These are phyloP conservation scores for Epinephelus lanceolatus DNA, from an alignment of 2,113 vertebrate species.

Conservation along the genomic window DNA sequence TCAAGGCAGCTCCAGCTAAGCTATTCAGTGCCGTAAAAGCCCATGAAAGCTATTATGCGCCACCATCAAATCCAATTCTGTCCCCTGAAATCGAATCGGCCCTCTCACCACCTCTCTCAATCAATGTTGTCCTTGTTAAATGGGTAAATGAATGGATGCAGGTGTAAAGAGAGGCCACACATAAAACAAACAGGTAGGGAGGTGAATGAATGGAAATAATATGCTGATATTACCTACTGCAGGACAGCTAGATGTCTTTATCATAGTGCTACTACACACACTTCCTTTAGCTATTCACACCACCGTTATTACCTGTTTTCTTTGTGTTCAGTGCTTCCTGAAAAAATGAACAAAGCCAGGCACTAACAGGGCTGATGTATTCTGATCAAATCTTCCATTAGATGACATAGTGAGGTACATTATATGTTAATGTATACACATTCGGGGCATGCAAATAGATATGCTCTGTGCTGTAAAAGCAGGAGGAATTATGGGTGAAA, in stretches of 20 bases:
- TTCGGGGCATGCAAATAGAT: neutral
- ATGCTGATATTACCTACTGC: constrained; percentile 23
- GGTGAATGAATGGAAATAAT: constrained; percentile 39
- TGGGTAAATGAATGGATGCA: constrained; percentile 70
- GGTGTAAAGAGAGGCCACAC: constrained; percentile 48
- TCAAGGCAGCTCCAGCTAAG: constrained; percentile 67
- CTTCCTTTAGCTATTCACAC: constrained; percentile 1
- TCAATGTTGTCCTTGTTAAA: constrained; percentile 77
- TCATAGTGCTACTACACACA: constrained; percentile 1
- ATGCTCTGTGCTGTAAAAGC: neutral
- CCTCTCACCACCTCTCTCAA: constrained; percentile 69
- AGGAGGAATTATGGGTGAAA: neutral
- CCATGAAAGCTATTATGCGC: constrained; percentile 74
- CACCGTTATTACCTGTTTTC: neutral
- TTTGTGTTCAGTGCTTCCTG: neutral
- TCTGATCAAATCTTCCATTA: constrained; percentile 17
- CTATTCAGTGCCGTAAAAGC: constrained; percentile 72
- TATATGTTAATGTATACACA: neutral
- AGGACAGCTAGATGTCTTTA: constrained; percentile 24
- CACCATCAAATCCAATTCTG: constrained; percentile 78
- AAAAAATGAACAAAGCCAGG: neutral
- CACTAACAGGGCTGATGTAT: neutral
- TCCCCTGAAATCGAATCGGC: constrained; percentile 74
- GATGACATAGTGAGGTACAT: neutral
- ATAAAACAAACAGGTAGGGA: constrained; percentile 57